Evolutionary conservation across 1,140 invertebrate species (phyloP), one percentile per base, ranked within the genome.

Genomic region (Rhyzopertha dominica): DNA sequence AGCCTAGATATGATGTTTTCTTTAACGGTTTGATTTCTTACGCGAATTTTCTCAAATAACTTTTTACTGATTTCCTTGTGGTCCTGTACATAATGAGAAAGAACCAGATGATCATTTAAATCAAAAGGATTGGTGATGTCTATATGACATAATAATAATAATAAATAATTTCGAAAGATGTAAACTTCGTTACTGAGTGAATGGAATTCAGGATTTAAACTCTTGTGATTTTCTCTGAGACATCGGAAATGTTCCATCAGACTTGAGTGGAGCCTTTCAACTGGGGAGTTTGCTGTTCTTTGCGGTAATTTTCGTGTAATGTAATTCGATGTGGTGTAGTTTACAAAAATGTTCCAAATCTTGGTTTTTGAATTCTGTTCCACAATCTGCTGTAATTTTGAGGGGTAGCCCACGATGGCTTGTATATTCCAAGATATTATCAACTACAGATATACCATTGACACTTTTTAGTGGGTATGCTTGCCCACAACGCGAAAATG

Each of bases 401-500:
- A 43, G 12, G 5, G 56, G 56, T 35, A 51, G 32, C 12, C 49
- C 44, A 35, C 52, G 42, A 19, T 45, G 36, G 10, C 14, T 36
- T 8, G 53, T 49, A 8, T 38, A 58, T 24, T 42, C 41, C 17
- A 49, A 29, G 3, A 60, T 10, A 28, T 40, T 40, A 14, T 36
- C 47, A 2, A 53, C 22, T 2, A 62, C 36, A n/a, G 18, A 31
- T 10, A 48, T 25, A 12, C 29, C 50, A 12, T 19, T 51, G 20
- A 41, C 36, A 13, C 13, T 17, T 48, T 42, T 46, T 9, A 60
- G 20, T 20, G 46, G 31, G 37, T 54, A 59, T 35, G 54, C 58
- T 41, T 54, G 53, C 8, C 59, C 57, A 42, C 51, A 61, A 53
- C 44, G 54, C 12, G 61, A 64, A 42, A 64, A 64, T 43, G 52